These are phyloP conservation scores for Helleia helle DNA, from an alignment of 2,888 invertebrate species.

Conservation along the genomic window DNA sequence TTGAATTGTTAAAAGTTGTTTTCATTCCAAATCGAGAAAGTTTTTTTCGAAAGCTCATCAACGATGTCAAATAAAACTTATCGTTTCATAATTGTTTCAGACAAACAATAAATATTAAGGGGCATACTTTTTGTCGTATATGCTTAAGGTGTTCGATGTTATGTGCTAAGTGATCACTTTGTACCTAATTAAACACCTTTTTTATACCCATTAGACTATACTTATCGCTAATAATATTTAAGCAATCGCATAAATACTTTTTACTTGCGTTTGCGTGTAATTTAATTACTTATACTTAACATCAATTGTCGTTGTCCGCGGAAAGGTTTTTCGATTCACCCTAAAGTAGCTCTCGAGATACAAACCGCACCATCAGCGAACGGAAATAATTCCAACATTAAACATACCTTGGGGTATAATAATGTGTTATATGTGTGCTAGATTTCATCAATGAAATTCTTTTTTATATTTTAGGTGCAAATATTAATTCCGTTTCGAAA, in stretches of 20 bases:
- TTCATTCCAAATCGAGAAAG: not conserved
- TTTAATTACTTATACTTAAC: not conserved
- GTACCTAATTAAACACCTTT: not conserved
- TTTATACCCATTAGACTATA: not conserved
- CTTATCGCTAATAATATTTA: not conserved
- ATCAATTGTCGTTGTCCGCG: not conserved
- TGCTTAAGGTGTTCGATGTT: not conserved
- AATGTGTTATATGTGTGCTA: too few species aligned
- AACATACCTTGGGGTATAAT: too few species aligned
- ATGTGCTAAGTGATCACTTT: not conserved
- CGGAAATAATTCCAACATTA: not conserved
- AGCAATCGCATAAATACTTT: not conserved
- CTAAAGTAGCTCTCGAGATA: not conserved
- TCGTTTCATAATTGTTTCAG: not conserved
- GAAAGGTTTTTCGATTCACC: not conserved
- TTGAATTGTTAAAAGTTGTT: too few species aligned
- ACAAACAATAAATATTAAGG: not conserved
- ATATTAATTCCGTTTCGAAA: too few species aligned
- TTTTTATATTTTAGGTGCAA: too few species aligned
- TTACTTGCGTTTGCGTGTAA: not conserved
- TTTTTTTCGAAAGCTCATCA: not conserved
- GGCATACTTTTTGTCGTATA: not conserved
- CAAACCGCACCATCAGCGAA: not conserved
- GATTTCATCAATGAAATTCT: too few species aligned
- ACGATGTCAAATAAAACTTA: not conserved